Conservation (phyloP, 2,797 vertebrate genomes). For the Neosilurus hyrtlii region DNA sequence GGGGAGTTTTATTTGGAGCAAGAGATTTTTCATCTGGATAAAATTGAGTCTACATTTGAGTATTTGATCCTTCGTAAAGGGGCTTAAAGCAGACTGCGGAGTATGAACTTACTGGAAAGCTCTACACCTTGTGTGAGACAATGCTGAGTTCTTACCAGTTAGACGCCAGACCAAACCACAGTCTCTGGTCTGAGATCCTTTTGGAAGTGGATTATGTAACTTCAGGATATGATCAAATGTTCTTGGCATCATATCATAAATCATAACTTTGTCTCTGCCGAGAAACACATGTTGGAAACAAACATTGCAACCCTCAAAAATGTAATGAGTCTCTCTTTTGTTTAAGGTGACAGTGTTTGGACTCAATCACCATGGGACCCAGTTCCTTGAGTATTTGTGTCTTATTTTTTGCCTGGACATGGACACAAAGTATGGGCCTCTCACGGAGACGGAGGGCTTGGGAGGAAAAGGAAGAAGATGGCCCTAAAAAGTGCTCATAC, state of each 20-base stretch:
- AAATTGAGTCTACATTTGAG: slow-evolving; percentile 1
- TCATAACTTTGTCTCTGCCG: neutral
- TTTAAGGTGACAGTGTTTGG: slow-evolving; percentile 50
- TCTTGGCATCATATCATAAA: neutral
- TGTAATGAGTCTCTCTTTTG: slow-evolving; percentile 15
- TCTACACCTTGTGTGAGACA: neutral
- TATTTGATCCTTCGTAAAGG: neutral
- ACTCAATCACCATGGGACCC: slow-evolving; percentile 73
- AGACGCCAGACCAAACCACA: slow-evolving; percentile 11
- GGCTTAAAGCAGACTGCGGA: neutral
- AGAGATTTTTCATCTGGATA: slow-evolving; percentile 4
- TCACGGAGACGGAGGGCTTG: slow-evolving; percentile 66
- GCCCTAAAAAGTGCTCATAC: slow-evolving; percentile 85
- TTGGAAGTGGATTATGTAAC: slow-evolving; percentile 3
- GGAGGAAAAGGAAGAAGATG: slow-evolving; percentile 59
- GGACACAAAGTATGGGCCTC: slow-evolving; percentile 64
- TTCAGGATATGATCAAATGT: slow-evolving; percentile 21
- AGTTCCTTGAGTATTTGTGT: slow-evolving; percentile 74
- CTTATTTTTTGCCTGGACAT: slow-evolving; percentile 73
- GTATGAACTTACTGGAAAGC: neutral
- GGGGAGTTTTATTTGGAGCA: neutral
- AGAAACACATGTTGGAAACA: neutral
- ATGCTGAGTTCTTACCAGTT: neutral
- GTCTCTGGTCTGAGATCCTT: slow-evolving; percentile 6
- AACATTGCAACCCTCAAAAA: neutral